These are phyloP conservation scores for Nymphalis io DNA, from an alignment of 1,140 invertebrate genomes.

Conservation along the genomic window DNA sequence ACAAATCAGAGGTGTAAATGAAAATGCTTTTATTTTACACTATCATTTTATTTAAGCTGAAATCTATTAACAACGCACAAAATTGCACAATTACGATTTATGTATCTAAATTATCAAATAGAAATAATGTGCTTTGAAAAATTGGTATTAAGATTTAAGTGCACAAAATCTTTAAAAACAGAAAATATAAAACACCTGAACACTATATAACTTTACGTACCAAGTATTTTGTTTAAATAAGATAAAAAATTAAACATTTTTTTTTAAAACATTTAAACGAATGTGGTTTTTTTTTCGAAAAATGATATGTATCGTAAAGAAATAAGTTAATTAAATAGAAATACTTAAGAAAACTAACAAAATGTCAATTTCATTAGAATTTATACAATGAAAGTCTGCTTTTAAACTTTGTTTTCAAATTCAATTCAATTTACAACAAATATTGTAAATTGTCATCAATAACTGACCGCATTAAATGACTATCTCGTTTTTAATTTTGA, in stretches of 20 bases:
- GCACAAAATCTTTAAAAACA: too few species aligned
- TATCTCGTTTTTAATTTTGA: too few species aligned
- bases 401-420: too few species aligned
- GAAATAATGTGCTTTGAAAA: constrained; percentile 4
- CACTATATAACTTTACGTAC: too few species aligned
- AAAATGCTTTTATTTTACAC: neutral
- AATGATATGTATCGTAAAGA: neutral
- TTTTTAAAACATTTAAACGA: neutral
- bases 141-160: neutral
- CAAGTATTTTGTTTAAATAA: neutral
- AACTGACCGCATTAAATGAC: too few species aligned
- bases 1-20: constrained; percentile 29
- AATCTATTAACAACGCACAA: constrained; percentile 18
- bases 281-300: neutral
- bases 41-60: neutral
- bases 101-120: neutral
- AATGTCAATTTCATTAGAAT: neutral
- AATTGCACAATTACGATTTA: neutral
- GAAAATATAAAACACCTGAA: too few species aligned
- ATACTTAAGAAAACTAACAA: neutral
- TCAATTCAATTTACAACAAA: too few species aligned
- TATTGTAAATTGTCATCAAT: too few species aligned
- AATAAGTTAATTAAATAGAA: neutral
- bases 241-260: neutral
- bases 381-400: neutral